Evolutionary conservation across 1,140 invertebrate species (phyloP), one percentile per base, ranked within the genome.

Genomic region (Papilio polyxenes): DNA sequence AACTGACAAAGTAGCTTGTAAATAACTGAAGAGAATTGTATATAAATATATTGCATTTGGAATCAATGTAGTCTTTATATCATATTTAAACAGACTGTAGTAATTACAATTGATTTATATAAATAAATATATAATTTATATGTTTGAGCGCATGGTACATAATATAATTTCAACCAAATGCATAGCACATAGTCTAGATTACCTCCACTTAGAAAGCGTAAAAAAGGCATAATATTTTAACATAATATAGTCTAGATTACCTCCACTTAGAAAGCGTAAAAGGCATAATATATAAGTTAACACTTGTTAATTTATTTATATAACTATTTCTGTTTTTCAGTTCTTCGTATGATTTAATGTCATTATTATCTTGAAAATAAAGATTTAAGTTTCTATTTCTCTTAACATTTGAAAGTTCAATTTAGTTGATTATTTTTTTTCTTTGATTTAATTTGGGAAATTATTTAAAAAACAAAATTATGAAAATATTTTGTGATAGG

Each of bases 91-190:
- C 9, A 62, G 2, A 23, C 2, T n/a, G 15, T 59, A n/a, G 7
- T 59, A n/a, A 59, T n/a, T 56, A 56, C 10, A 56, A n/a, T 4
- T 13, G 4, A 59, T 59, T 59, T 59, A 59, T 59, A 17, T n/a
- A 59, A 59, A 53, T 53, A 53, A 53, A 53, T 53, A 15, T 53
- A 59, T 59, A n/a, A 59, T 59, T 15, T 59, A n/a, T n/a, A 20
- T 11, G 56, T 6, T 62, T 62, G 59, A 62, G 59, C 17, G 59
- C 59, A 62, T 62, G 59, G n/a, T 62, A 62, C 8, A 20, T 62
- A 62, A 23, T 62, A 62, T 56, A 13, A 56, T 62, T 62, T 62
- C 20, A 62, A 62, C 59, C 59, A 62, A 62, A 62, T 62, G 59
- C 59, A 62, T 62, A 62, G 59, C 59, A 62, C 59, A 8, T 62